These are phyloP conservation scores for Glaucomys volans DNA, from an alignment of 2,113 vertebrate species.

Conservation along the genomic window DNA sequence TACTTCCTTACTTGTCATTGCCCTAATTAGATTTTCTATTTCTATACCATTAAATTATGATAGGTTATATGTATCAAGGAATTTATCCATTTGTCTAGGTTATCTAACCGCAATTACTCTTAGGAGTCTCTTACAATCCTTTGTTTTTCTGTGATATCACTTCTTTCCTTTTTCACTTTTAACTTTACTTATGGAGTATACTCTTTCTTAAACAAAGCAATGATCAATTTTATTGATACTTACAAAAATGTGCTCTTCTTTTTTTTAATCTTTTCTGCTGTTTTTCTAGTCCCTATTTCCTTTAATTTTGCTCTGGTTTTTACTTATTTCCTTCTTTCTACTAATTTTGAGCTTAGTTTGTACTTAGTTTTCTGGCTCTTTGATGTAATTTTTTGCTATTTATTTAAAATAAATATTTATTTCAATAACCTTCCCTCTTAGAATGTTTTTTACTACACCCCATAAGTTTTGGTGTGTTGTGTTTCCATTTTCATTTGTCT, in stretches of 20 bases:
- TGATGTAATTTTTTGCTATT: not conserved
- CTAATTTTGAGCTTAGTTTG: not conserved
- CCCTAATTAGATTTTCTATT: not conserved
- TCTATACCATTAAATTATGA: not conserved
- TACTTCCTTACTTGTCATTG: not conserved
- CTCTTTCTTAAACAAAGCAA: not conserved
- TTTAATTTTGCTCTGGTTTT: not conserved
- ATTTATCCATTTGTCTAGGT: not conserved
- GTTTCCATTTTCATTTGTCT: not conserved
- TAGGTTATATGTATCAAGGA: not conserved
- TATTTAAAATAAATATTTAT: not conserved
- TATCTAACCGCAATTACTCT: not conserved
- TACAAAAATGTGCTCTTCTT: not conserved
- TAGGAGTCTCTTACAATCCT: not conserved
- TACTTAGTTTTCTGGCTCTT: not conserved
- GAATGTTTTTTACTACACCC: not conserved
- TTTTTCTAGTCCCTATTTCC: not conserved
- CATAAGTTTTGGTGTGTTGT: not conserved
- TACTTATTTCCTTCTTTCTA: not conserved
- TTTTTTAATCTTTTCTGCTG: not conserved
- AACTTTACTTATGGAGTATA: not conserved
- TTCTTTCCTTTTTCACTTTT: not conserved
- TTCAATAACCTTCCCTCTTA: not conserved
- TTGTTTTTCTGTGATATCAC: not conserved
- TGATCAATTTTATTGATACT: not conserved